phyloP scores from a whole-genome alignment of 1,140 invertebrate genomes.

The Listronotus oregonensis region DNA sequence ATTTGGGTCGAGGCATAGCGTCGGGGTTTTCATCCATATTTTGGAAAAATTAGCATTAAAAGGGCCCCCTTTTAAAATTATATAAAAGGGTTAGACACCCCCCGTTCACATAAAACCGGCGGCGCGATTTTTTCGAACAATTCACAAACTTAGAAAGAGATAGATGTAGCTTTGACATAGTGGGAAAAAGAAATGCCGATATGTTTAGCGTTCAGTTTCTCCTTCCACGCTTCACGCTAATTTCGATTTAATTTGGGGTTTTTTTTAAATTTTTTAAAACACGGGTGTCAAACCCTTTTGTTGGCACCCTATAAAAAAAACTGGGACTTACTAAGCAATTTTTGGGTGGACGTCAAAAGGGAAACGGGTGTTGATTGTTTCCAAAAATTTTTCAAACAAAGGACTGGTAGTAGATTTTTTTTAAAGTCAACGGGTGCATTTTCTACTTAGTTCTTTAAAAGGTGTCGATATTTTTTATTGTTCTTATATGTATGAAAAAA shows the following conservation, averaged over 20 bases:
- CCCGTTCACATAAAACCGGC: slow-evolving; percentile 17
- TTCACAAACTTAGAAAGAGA: slow-evolving; percentile 11
- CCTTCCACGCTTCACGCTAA: slow-evolving; percentile 51
- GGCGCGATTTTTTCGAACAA: slow-evolving; percentile 24
- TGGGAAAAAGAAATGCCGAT: slow-evolving; percentile 16
- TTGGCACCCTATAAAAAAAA: slow-evolving; percentile 38
- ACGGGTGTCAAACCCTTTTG: slow-evolving; percentile 44
- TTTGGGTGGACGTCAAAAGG: slow-evolving; percentile 19
- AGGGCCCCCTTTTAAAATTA: slow-evolving; percentile 41
- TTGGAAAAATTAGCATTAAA: slow-evolving; percentile 50
- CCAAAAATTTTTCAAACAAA: slow-evolving; percentile 26
- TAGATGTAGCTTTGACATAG: slow-evolving; percentile 7
- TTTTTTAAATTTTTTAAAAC: slow-evolving; percentile 51
- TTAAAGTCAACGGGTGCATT: neutral
- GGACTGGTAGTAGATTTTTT: neutral
- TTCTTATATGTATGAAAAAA: no score
- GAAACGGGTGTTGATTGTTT: slow-evolving; percentile 32
- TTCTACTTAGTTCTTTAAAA: neutral
- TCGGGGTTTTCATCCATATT: slow-evolving; percentile 49
- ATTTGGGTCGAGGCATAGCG: slow-evolving; percentile 38
- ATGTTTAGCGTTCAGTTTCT: slow-evolving; percentile 49
- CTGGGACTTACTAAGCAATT: slow-evolving; percentile 7
- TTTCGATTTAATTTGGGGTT: slow-evolving; percentile 49
- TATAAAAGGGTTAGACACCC: slow-evolving; percentile 17
- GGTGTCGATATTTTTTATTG: neutral